These are phyloP conservation scores for Rhagium mordax DNA, from an alignment of 2,888 invertebrate species.

Conservation along the genomic window DNA sequence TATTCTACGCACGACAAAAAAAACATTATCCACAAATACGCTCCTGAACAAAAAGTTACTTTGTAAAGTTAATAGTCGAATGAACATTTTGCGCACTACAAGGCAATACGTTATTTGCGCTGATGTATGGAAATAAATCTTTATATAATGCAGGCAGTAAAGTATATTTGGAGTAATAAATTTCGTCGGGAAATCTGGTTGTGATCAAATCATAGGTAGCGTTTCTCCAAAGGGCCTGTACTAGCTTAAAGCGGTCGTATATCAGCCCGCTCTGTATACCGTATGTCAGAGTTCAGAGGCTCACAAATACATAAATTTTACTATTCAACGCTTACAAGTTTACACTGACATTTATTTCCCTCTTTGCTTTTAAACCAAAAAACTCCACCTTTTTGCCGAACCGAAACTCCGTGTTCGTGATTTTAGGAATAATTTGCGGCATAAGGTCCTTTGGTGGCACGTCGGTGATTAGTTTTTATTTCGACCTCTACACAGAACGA, in stretches of 20 bases:
- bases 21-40: neutral
- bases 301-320: slow-evolving; percentile 44
- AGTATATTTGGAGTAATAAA: slow-evolving; percentile 46
- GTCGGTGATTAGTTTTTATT: neutral
- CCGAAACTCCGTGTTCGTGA: neutral
- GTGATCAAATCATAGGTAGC: slow-evolving; percentile 50
- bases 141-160: slow-evolving; percentile 45
- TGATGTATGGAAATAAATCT: slow-evolving; percentile 39
- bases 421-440: slow-evolving; percentile 12
- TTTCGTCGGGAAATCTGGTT: slow-evolving; percentile 37
- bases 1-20: neutral
- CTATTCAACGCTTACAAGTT: slow-evolving; percentile 33
- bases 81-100: slow-evolving; percentile 7
- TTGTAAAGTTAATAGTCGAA: slow-evolving; percentile 27
- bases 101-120: slow-evolving; percentile 10
- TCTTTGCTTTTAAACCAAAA: slow-evolving; percentile 9
- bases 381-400: neutral
- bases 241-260: slow-evolving; percentile 40
- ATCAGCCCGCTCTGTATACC: slow-evolving; percentile 43
- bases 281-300: slow-evolving; percentile 41
- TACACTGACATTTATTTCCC: slow-evolving; percentile 42
- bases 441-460: neutral
- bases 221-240: slow-evolving; percentile 45
- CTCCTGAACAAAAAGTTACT: slow-evolving; percentile 28
- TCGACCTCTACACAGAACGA: neutral